Conservation (phyloP, 2,888 invertebrate genomes). For the Acholoe squamosa region DNA sequence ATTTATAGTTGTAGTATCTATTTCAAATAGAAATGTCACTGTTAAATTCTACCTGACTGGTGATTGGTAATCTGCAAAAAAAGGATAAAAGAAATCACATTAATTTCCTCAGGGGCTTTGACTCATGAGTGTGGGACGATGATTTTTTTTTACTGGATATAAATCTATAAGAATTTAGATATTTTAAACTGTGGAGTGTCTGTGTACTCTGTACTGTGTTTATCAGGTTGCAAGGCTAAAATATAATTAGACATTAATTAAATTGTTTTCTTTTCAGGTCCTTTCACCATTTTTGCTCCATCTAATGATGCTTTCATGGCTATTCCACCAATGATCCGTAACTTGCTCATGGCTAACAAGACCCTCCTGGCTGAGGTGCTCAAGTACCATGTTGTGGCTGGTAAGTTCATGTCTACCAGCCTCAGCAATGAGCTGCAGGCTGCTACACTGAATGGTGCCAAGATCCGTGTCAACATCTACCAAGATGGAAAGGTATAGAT, state of each 20-base stretch:
- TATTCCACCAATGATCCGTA: slow-evolving; percentile 69
- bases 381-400: slow-evolving; percentile 69
- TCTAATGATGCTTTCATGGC: slow-evolving; percentile 71
- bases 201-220: too few relatives aligned
- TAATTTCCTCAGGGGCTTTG: too few relatives aligned
- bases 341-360: slow-evolving; percentile 68
- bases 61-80: too few relatives aligned
- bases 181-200: too few relatives aligned
- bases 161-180: too few relatives aligned
- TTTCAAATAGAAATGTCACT: too few relatives aligned
- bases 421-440: slow-evolving; percentile 71
- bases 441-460: slow-evolving; percentile 67
- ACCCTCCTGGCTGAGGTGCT: slow-evolving; percentile 68
- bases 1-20: neutral
- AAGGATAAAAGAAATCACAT: too few relatives aligned
- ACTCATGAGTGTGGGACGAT: too few relatives aligned
- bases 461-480: slow-evolving; percentile 73
- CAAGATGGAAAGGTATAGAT: slow-evolving; percentile 68
- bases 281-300: slow-evolving; percentile 74
- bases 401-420: slow-evolving; percentile 71
- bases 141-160: too few relatives aligned
- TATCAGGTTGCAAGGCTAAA: too few relatives aligned
- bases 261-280: slow-evolving; percentile 64
- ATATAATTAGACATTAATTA: neutral
- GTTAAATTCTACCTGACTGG: too few relatives aligned